Evolutionary conservation across 2,113 vertebrate genomes (phyloP), one percentile per base, ranked within the genome.

Genomic region (Hipposideros armiger): DNA sequence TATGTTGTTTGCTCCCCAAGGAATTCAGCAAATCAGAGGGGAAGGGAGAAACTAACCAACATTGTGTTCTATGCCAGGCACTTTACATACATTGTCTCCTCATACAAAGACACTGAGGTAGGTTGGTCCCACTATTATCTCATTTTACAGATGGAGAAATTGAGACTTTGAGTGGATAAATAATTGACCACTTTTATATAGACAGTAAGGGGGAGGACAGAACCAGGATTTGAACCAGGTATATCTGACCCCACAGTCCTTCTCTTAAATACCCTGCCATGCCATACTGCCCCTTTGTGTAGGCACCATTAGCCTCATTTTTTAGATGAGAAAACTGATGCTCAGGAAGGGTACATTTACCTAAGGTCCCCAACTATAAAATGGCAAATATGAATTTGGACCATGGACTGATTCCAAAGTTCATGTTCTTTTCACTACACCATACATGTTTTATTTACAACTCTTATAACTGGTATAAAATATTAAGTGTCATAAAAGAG

Each of bases 341-440:
- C 24, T 94, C 11, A 91, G 40, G 42, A 47, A 91, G 15, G 3
- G 13, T 78, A 81, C 73, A 4, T 87, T 89, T 78, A 83, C 74
- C 32, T 90, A 40, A 95, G 11, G 24, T 83, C 9, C 13, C n/a
- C 24, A 84, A 45, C 13, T 81, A 66, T 92, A 84, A 80, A 77
- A 60, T 72, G 28, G 15, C 15, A 94, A 93, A 89, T 93, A 16
- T 28, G 47, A n/a, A 92, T 85, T 93, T 40, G 47, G 50, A 83
- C 26, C 26, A 85, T 62, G 64, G n/a, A 72, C 64, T 90, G 40
- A 92, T 58, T 81, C 26, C 11, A 87, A 94, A 66, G 52, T 80
- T 62, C 40, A 67, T 90, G n/a, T 2, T 88, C 14, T 96, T 90
- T 40, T 50, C 14, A 45, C 7, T 89, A 56, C 7, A 82, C 58